Evolutionary conservation across 2,888 invertebrate species (phyloP), one percentile per base, ranked within the genome.

Genomic region (Cordilura impudica): DNA sequence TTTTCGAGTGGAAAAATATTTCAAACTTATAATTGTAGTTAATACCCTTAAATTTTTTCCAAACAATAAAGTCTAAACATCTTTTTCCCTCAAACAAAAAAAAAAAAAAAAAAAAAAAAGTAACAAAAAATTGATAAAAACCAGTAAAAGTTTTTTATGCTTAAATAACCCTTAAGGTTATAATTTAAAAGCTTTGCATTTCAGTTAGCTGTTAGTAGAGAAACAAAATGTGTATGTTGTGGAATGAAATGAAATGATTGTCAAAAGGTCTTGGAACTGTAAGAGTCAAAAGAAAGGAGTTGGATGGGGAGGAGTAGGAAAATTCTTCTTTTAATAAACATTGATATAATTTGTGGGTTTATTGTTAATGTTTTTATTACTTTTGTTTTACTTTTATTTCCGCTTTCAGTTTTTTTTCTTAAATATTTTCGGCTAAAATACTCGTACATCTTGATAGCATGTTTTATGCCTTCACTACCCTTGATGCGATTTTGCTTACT

Each of bases 351-450:
- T 65, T 67, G 71, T 75, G 71, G 74, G 51, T 61, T 67, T 75
- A 75, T 71, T 75, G 61, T 63, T 67, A 71, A 75, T 75, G 79
- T 58, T 75, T 79, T 79, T 75, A 79, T 75, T 71, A 67, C 75
- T 71, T 67, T 71, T 71, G 60, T 71, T 74, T 71, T 51, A 66
- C 54, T 67, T 75, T 66, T 67, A 72, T 67, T 63, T 75, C 51
- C 75, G 66, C 35, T 79, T 26, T 31, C n/a, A 10, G 2, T 56
- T 53, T 53, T 53, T 26, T 4, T 39, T 54, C 21, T 10, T n/a
- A 18, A 47, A 19, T 31, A 16, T 61, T 61, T 63, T 29, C n/a
- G 16, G n/a, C n/a, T n/a, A n/a, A n/a, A n/a, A n/a, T n/a, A n/a
- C n/a, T n/a, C n/a, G n/a, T n/a, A n/a, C n/a, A 45, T n/a, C 0